phyloP scores from a whole-genome alignment of 2,888 invertebrate genomes.

The Noctua janthe region DNA sequence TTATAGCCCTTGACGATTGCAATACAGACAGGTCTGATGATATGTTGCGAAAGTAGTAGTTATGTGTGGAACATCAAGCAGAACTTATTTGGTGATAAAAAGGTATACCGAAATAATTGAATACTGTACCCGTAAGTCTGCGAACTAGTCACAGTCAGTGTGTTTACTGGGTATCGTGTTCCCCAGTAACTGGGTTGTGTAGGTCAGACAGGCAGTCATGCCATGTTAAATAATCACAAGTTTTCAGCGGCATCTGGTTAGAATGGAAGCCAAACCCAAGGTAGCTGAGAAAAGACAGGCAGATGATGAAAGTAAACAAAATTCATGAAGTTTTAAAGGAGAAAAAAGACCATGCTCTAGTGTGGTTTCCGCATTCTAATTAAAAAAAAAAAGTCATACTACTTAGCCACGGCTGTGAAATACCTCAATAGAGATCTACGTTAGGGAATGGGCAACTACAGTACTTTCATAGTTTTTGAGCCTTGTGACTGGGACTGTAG shows the following conservation, averaged over 20 bases:
- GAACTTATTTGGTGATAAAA: not conserved
- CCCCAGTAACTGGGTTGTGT: not conserved
- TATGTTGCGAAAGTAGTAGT: conserved; percentile 2
- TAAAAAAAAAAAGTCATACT: not conserved
- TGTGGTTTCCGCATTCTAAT: not conserved
- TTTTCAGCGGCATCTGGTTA: no score
- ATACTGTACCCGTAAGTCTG: not conserved
- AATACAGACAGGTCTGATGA: conserved; percentile 10
- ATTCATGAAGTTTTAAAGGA: not conserved
- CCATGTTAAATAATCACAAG: not conserved
- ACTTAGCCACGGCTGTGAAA: not conserved
- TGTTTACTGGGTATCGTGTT: not conserved
- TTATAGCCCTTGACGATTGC: conserved; percentile 39
- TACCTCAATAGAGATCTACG: no score
- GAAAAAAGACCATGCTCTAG: not conserved
- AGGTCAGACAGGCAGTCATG: not conserved
- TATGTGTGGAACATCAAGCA: not conserved
- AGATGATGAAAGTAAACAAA: not conserved
- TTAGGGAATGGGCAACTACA: no score
- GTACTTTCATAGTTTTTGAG: no score
- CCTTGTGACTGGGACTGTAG: no score
- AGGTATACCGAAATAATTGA: not conserved
- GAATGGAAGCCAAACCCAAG: no score
- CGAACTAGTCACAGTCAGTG: not conserved
- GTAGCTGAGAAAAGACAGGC: not conserved